Evolutionary conservation across 2,888 invertebrate genomes (phyloP), one percentile per base, ranked within the genome.

Genomic region (Eudasyphora cyanicolor): DNA sequence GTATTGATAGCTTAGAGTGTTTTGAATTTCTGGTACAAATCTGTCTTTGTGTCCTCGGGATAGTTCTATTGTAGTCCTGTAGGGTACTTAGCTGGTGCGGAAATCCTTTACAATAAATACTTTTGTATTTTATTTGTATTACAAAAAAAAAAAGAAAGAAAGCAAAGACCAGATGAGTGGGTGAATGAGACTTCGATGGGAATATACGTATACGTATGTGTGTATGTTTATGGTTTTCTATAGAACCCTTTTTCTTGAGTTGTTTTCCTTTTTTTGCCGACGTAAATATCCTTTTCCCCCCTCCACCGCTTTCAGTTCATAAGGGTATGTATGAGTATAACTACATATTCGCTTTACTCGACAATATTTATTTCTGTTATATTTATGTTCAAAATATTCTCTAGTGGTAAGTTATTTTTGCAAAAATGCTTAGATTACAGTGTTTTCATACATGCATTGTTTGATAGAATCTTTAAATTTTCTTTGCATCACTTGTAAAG

Each of bases 321-420:
- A 57, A 57, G 27, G 57, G 57, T 57, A n/a, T 57, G 24, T 24
- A 27, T 27, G 27, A 57, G 24, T 24, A 27, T 27, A 14, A 57
- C 57, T 57, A 27, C 24, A 27, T 8, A 12, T 45, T n/a, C 32
- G 4, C 32, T 7, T 45, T 14, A 19, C 57, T 57, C 57, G 57
- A 57, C 57, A 57, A 57, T 57, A 57, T 69, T 27, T 45, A 69
- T 49, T 69, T 69, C 21, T 69, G 45, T 49, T n/a, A 69, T 69
- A 69, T 69, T 69, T 69, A 69, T 69, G n/a, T 69, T 19, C 24
- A n/a, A 69, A 49, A 69, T 69, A 69, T 29, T 29, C 69, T 69
- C 49, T 49, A 69, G 69, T 49, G 69, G 10, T 49, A 64, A 6
- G 32, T 32, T 32, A 6, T 32, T 32, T 32, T 8, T 32, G 32